Conservation (phyloP, 2,797 vertebrate genomes). For the Vipera latastei region DNA sequence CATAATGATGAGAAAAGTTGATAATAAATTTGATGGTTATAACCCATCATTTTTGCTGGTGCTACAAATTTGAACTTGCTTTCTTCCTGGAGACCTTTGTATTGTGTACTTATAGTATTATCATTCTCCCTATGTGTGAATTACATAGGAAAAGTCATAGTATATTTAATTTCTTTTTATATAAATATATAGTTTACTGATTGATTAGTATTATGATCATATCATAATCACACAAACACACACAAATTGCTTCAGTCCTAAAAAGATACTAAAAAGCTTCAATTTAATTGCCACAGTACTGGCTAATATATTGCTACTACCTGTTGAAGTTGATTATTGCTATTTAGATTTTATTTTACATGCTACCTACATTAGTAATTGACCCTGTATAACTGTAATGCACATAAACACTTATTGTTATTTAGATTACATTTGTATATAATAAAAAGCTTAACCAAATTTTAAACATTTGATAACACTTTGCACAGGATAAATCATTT, state of each 20-base stretch:
- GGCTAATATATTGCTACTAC: background rate
- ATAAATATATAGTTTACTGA: no score
- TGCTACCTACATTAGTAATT: background rate
- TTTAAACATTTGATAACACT: background rate
- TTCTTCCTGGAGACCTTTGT: slow-evolving; percentile 54
- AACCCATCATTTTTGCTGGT: slow-evolving; percentile 41
- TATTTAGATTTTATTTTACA: background rate
- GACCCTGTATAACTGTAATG: background rate
- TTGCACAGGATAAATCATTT: background rate
- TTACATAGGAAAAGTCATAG: slow-evolving; percentile 55
- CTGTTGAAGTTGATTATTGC: background rate
- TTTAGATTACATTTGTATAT: background rate
- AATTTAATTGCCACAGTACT: slow-evolving; percentile 46
- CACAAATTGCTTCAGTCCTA: background rate
- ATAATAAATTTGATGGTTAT: slow-evolving; percentile 25
- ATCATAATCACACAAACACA: background rate
- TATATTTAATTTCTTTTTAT: background rate
- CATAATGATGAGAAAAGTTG: slow-evolving; percentile 30
- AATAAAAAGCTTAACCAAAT: background rate
- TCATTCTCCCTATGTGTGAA: slow-evolving; percentile 25
- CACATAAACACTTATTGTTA: background rate
- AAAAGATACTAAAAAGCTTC: background rate
- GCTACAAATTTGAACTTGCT: slow-evolving; percentile 47
- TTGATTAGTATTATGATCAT: no score
- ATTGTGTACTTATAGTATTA: background rate